Conservation (phyloP, 2,888 invertebrate species). For the Metellina segmentata region DNA sequence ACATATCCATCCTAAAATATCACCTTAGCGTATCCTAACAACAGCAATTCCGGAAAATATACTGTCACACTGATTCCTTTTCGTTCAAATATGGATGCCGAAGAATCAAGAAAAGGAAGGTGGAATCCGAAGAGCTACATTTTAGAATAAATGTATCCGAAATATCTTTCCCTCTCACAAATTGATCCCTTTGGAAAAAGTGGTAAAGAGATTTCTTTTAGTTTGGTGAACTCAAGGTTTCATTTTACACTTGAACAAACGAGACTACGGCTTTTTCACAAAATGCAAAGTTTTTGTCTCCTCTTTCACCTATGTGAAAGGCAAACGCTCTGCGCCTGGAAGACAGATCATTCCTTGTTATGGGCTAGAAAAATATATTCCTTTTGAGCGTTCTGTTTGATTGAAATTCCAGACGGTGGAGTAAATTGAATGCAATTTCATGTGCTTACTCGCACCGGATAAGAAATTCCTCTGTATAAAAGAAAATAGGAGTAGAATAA, state of each 20-base stretch:
- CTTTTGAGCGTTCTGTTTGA: background rate
- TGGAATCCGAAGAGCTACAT: background rate
- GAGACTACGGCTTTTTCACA: background rate
- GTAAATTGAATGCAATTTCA: background rate
- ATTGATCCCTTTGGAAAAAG: conserved; percentile 38
- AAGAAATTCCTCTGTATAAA: background rate
- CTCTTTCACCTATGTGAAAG: background rate
- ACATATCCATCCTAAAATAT: background rate
- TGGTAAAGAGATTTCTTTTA: conserved; percentile 2
- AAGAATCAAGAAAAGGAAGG: background rate
- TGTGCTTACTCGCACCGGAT: background rate
- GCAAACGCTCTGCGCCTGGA: background rate
- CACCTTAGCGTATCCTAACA: background rate
- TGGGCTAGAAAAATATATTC: background rate
- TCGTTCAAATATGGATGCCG: background rate
- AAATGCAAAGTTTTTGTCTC: conserved; percentile 1
- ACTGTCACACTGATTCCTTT: background rate
- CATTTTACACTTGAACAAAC: background rate
- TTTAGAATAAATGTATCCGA: background rate
- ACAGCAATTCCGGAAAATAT: background rate
- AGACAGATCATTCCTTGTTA: background rate
- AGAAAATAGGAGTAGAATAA: no score
- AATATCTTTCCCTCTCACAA: conserved; percentile 5
- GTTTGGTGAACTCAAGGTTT: background rate
- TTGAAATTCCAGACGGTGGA: background rate